Conservation (phyloP, 2,888 invertebrate species). For the Anthoptus insignis region DNA sequence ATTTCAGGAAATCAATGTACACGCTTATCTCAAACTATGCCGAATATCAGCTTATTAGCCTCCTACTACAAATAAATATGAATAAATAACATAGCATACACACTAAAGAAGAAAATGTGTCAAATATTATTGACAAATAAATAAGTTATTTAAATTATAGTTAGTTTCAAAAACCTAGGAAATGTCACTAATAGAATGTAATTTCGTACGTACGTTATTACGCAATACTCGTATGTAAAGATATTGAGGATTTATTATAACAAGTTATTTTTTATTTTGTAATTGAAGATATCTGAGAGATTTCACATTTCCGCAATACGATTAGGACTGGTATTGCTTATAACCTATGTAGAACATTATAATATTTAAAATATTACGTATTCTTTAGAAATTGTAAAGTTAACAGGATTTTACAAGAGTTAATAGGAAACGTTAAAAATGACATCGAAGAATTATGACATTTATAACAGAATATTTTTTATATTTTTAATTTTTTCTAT, state of each 20-base stretch:
- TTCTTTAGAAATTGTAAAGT: slow-evolving; percentile 1
- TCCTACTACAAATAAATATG: neutral
- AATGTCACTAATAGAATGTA: neutral
- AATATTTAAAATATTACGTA: slow-evolving; percentile 19
- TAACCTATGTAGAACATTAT: neutral
- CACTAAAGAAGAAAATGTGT: neutral
- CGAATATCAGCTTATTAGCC: neutral
- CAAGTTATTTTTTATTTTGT: no score
- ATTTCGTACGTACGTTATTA: neutral
- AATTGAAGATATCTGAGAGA: no score
- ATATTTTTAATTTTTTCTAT: neutral
- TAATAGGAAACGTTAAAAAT: neutral
- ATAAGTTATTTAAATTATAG: neutral
- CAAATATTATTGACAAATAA: neutral
- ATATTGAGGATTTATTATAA: neutral
- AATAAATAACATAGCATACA: neutral
- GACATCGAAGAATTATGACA: neutral
- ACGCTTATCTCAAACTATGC: neutral
- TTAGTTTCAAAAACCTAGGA: neutral
- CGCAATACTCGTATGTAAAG: slow-evolving; percentile 3
- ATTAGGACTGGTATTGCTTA: neutral
- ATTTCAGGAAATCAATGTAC: neutral
- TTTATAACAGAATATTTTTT: neutral
- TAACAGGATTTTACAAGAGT: slow-evolving; percentile 5
- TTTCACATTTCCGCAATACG: neutral